phyloP scores from a whole-genome alignment of 1,140 invertebrate genomes.

The Ceratina japonica region DNA sequence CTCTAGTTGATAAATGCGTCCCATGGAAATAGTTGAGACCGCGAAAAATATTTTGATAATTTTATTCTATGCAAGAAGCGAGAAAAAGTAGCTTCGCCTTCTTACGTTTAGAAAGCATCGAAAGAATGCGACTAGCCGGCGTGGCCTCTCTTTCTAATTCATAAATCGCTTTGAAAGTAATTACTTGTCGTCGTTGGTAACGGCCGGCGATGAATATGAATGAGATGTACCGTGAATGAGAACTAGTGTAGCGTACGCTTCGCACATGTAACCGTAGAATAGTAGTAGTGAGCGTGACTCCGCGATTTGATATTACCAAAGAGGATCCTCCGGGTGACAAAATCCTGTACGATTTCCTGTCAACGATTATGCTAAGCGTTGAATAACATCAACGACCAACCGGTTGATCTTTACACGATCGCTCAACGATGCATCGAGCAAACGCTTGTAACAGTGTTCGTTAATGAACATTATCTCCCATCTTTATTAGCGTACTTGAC shows the following conservation, averaged over 20 bases:
- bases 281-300: neutral
- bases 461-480: neutral
- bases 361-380: neutral
- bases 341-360: neutral
- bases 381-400: neutral
- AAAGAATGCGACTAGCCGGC: constrained; percentile 24
- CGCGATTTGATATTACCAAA: neutral
- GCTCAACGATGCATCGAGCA: neutral
- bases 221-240: constrained; percentile 53
- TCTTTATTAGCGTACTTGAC: neutral
- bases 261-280: constrained; percentile 26
- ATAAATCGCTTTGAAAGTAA: constrained; percentile 44
- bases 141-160: constrained; percentile 37
- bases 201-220: constrained; percentile 47
- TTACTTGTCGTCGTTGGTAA: constrained; percentile 8
- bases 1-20: too few species aligned
- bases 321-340: neutral
- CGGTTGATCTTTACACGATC: neutral
- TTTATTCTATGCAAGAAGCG: too few species aligned
- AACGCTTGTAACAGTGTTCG: neutral
- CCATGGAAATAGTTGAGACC: neutral
- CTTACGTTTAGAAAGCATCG: constrained; percentile 50
- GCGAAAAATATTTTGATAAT: too few species aligned
- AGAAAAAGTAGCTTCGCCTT: constrained; percentile 25
- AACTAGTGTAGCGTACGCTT: constrained; percentile 34